Base-by-base conservation (phyloP, 2,888 invertebrate species). In the Nemurella pictetii region DNA sequence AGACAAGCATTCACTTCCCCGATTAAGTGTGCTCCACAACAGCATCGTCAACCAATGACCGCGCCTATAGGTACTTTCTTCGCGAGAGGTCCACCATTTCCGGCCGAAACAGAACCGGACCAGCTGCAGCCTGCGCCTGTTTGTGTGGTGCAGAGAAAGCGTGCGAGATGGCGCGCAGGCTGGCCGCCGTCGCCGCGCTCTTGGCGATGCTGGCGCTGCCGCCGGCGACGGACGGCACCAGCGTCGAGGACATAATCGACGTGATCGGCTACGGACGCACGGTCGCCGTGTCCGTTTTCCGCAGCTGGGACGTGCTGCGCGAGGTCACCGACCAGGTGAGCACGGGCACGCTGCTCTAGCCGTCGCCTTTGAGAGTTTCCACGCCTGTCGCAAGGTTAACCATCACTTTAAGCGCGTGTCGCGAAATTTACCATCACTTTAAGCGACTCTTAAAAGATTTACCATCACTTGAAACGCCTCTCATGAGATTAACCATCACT, bases 191-290 rank as follows among this genome's bases (percentile, higher is more conserved):
- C 15, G 35, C 55, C 2, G 80, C 12, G 0, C 7, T 30, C 35
- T 0, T 80, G 80, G 78, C 55, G 35, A 0, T 26, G n/a, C n/a
- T 32, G 78, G n/a, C 20, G 84, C 29, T 80, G 29, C 80, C 55
- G 80, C 35, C 0, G 5, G 73, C 80, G 36, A 73, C 32, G 20
- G 72, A 12, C 27, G 83, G 28, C 36, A 20, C 80, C 80, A 55
- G 80, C 20, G 7, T 84, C 78, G 78, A 84, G 77, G 84, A 84
- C 80, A 55, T 29, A 55, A 36, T 77, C 78, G 84, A 84, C 72
- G 27, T 84, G 15, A 36, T 90, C 0, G 88, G 88, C 74, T 87
- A 89, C 73, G 88, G 89, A 0, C 86, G 87, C 0, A 89, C 88
- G 26, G 85, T 88, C 0, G 75, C 88, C 0, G 85, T 85, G 0